Evolutionary conservation across 2,888 invertebrate species (phyloP), one percentile per base, ranked within the genome.

Genomic region (Leuctra nigra): DNA sequence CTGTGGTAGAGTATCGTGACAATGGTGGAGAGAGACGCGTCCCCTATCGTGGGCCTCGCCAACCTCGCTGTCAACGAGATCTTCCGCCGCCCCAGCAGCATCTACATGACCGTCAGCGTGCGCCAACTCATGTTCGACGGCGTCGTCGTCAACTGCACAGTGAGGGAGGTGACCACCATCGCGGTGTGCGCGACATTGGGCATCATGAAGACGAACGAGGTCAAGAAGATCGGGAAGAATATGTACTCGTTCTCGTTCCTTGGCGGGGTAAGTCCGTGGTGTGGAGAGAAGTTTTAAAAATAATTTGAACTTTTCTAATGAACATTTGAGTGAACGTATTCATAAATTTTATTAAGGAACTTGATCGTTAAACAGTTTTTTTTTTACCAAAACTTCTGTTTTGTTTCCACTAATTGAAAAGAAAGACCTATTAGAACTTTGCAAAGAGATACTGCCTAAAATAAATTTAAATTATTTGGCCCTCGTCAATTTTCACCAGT

Each of bases 41-140:
- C 75, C 0, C 78, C 81, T 0, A 84, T 87, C 75, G 66, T 90
- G 55, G 77, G 77, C 52, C 70, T 90, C 63, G 68, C 84, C 0
- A 77, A 79, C 4, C 87, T 87, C 68, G 89, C 86, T 0, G 67
- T 90, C 6, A 79, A 82, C 47, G 79, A 82, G 0, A 81, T 91
- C 22, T 88, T 85, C 66, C 79, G 80, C 47, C 77, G 79, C 47
- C 86, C 84, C 0, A 66, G 74, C 9, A 77, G 78, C 1, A 66
- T 83, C 1, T 87, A 87, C 67, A 54, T 83, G 61, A 80, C 77
- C 2, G 79, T 77, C 0, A 83, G 81, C 59, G 87, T 80, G 0
- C 73, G 81, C 66, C 87, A 91, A 60, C 68, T 91, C 24, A 73
- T 91, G 25, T 91, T 90, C 68, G 77, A 82, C 33, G 91, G 91